phyloP scores from a whole-genome alignment of 2,113 vertebrate species.

The Periophthalmus modestus region DNA sequence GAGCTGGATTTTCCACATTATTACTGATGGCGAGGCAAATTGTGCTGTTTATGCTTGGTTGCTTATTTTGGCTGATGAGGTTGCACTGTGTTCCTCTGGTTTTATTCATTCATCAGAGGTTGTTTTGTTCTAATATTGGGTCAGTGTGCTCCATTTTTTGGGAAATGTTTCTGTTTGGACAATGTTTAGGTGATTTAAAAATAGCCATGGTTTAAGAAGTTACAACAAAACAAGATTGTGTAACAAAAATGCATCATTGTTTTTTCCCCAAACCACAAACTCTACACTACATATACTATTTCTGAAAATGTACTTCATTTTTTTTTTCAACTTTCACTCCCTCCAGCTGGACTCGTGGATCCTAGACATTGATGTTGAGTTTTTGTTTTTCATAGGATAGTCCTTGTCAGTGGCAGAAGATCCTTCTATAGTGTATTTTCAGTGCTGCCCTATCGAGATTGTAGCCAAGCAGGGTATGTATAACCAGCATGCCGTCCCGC shows the following conservation, averaged over 20 bases:
- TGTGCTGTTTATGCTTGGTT: not conserved
- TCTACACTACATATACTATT: conserved; percentile 11
- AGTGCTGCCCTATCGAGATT: conserved; percentile 99
- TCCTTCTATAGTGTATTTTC: conserved; percentile 99
- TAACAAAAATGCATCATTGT: conserved; percentile 41
- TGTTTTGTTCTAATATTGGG: not conserved
- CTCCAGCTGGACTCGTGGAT: conserved; percentile 62
- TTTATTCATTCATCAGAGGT: conserved; percentile 9
- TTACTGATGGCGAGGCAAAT: not conserved
- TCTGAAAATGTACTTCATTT: conserved; percentile 36
- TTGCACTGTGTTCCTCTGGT: conserved; percentile 2
- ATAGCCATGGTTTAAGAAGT: not conserved
- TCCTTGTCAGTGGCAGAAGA: conserved; percentile 99
- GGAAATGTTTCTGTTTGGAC: conserved; percentile 12
- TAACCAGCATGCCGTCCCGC: conserved; percentile 75
- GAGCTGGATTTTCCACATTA: conserved; percentile 16
- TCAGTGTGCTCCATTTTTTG: not conserved
- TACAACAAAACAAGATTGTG: not conserved
- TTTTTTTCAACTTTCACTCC: conserved; percentile 42
- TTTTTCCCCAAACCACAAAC: conserved; percentile 41
- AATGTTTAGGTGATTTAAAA: not conserved
- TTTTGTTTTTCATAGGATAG: conserved; percentile 95
- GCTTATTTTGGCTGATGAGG: not conserved
- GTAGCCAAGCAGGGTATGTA: conserved; percentile 97
- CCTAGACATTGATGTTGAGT: conserved; percentile 78